Percentiles rank a stretch among this genome's conserved stretches.
Conservation (phyloP, 2,888 invertebrate genomes). For the Amphipyra tragopoginis region DNA sequence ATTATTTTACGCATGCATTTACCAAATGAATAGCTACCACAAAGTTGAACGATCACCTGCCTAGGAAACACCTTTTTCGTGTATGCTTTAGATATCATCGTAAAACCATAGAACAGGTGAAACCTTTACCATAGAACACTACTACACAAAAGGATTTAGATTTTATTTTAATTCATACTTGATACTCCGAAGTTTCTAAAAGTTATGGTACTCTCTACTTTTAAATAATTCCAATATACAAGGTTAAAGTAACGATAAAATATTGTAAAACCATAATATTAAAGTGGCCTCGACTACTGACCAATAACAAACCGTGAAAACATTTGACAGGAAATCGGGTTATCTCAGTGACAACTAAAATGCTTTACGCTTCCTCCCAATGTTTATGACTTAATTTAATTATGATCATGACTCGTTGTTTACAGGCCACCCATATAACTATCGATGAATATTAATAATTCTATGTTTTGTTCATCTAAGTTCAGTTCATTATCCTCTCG, state of each 20-base stretch:
- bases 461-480: conserved; percentile 23
- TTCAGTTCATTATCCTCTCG: conserved; percentile 52
- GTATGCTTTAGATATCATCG: not conserved
- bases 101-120: conserved; percentile 1
- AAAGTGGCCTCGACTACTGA: conserved; percentile 20
- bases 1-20: too few relatives aligned
- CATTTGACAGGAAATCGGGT: conserved; percentile 81
- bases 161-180: too few relatives aligned
- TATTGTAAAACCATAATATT: conserved; percentile 9
- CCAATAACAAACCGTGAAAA: conserved; percentile 58
- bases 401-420: conserved; percentile 49
- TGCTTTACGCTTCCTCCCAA: conserved; percentile 71
- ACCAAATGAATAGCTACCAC: conserved; percentile 1
- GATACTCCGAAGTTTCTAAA: too few relatives aligned
- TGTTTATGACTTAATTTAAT: conserved; percentile 67
- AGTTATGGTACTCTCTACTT: too few relatives aligned
- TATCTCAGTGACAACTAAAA: conserved; percentile 79
- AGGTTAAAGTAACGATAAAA: conserved; percentile 1
- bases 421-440: conserved; percentile 43
- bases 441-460: conserved; percentile 32
- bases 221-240: not conserved
- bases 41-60: conserved; percentile 8
- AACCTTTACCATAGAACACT: not conserved
- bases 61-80: conserved; percentile 1
- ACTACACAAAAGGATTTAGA: too few relatives aligned